Evolutionary conservation across 2,888 invertebrate genomes (phyloP).

Genomic region (Andrena camellia): DNA sequence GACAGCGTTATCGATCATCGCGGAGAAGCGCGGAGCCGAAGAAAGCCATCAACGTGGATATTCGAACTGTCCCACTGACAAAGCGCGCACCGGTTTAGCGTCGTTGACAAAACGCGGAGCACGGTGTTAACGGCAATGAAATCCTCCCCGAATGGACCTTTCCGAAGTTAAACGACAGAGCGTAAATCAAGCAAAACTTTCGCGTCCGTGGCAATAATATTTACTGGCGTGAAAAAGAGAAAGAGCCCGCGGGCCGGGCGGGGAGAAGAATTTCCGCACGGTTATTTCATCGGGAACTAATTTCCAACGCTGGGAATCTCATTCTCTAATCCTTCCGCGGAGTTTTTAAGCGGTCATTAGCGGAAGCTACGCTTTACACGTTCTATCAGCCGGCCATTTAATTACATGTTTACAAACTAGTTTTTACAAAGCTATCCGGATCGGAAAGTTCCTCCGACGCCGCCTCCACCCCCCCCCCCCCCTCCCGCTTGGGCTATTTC

Average conservation of each 20-base stretch:
- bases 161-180: conserved; percentile 49
- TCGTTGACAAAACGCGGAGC: conserved; percentile 58
- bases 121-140: conserved; percentile 64
- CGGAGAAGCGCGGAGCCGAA: conserved; percentile 45
- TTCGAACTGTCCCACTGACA: conserved; percentile 66
- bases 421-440: conserved; percentile 26
- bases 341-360: conserved; percentile 28
- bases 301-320: conserved; percentile 29
- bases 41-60: conserved; percentile 65
- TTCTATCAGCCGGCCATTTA: conserved; percentile 25
- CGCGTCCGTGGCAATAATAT: conserved; percentile 39
- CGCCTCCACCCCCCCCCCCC: too few relatives aligned
- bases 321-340: conserved; percentile 28
- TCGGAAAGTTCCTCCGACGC: not conserved
- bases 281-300: conserved; percentile 27
- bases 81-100: conserved; percentile 43
- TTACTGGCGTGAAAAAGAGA: conserved; percentile 9
- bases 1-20: conserved; percentile 69
- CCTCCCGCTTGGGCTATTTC: conserved; percentile 20
- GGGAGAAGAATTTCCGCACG: conserved; percentile 5
- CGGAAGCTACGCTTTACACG: conserved; percentile 22
- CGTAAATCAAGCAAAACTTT: conserved; percentile 45
- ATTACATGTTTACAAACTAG: conserved; percentile 45
- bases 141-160: conserved; percentile 53
- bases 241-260: not conserved